Conservation (phyloP, 2,113 vertebrate genomes). For the Sinocyclocheilus anshuiensis region DNA sequence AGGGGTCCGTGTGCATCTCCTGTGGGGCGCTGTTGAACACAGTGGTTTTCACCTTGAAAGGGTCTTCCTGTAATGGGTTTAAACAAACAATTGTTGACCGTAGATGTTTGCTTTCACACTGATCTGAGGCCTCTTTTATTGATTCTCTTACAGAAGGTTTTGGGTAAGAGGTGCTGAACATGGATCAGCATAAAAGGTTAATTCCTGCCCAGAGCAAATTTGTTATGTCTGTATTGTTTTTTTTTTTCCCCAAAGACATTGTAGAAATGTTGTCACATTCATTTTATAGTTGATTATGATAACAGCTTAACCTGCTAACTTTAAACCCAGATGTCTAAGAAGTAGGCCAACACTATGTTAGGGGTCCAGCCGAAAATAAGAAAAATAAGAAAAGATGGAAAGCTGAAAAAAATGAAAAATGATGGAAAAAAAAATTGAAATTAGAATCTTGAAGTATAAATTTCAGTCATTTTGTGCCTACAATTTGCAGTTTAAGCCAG, state of each 20-base stretch:
- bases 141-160: too few relatives aligned
- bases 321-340: not conserved
- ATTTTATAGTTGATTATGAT: not conserved
- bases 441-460: not conserved
- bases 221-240: too few relatives aligned
- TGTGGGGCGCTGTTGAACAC: conserved; percentile 83
- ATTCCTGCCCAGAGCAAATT: too few relatives aligned
- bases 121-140: too few relatives aligned
- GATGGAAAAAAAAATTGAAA: not conserved
- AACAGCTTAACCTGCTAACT: too few relatives aligned
- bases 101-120: too few relatives aligned
- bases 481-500: not conserved
- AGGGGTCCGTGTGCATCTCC: conserved; percentile 88
- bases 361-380: not conserved
- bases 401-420: not conserved
- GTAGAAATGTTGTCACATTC: not conserved
- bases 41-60: conserved; percentile 89
- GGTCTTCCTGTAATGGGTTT: conserved; percentile 82
- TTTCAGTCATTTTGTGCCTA: not conserved
- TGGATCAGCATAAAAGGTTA: too few relatives aligned
- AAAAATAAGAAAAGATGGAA: not conserved
- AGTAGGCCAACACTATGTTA: not conserved
- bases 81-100: not conserved
- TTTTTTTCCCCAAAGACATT: not conserved
- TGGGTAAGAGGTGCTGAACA: too few relatives aligned